Percentiles rank a stretch among this genome's conserved stretches.
phyloP scores from a whole-genome alignment of 2,113 vertebrate species.

The Macaca nemestrina region DNA sequence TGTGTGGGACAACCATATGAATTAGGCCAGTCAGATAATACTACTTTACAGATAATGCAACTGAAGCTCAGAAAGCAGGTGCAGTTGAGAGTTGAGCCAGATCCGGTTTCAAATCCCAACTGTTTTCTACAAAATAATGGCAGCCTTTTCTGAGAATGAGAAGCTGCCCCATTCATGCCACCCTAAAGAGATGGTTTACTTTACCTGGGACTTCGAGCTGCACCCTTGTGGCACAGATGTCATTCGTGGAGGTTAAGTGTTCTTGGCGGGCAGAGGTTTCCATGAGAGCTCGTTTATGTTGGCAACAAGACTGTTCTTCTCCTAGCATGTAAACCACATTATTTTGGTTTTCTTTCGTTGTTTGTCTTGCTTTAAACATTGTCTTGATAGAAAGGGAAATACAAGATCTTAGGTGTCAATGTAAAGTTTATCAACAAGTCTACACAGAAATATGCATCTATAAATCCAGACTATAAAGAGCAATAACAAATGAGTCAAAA shows the following conservation, averaged over 20 bases:
- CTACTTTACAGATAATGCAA: background rate
- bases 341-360: background rate
- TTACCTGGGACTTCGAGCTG: background rate
- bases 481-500: background rate
- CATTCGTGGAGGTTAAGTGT: background rate
- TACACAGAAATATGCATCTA: background rate
- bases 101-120: background rate
- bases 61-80: background rate
- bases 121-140: background rate
- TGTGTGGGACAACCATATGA: background rate
- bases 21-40: background rate
- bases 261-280: background rate
- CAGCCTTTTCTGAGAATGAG: background rate
- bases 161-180: accelerated
- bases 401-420: background rate
- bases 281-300: background rate
- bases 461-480: background rate
- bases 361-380: slow-evolving; percentile 34
- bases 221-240: background rate
- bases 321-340: background rate
- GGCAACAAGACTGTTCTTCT: background rate
- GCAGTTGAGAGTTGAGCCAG: background rate
- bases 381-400: background rate
- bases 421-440: background rate
- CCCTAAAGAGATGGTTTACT: background rate